Conservation (phyloP, 2,888 invertebrate genomes). For the Orchesella flavescens region DNA sequence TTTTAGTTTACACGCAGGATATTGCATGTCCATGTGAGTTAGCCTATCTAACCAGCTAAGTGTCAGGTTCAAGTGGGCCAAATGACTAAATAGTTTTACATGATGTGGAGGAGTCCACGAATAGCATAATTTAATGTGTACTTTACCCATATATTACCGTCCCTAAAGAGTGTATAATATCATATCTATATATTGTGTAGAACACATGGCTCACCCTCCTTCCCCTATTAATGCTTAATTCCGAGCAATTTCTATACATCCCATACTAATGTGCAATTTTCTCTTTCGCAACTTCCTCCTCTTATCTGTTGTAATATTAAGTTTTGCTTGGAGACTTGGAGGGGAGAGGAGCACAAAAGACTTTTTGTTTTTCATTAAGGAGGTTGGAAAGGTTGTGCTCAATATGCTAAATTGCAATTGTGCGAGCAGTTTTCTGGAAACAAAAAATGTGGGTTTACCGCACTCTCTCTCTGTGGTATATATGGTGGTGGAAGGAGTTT, state of each 20-base stretch:
- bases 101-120: background rate
- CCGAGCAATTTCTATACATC: background rate
- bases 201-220: background rate
- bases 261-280: conserved; percentile 12
- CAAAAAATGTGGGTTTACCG: background rate
- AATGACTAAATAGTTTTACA: conserved; percentile 16
- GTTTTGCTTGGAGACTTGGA: background rate
- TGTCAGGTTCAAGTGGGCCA: conserved; percentile 9
- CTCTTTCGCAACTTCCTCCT: conserved; percentile 10
- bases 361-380: conserved; percentile 32
- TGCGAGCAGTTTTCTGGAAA: background rate
- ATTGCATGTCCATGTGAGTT: background rate
- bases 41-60: background rate
- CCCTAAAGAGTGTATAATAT: no score
- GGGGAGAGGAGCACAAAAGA: background rate
- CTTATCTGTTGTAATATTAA: conserved; percentile 22
- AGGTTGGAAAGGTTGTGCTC: background rate
- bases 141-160: background rate
- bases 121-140: background rate
- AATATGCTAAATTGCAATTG: conserved; percentile 5
- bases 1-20: background rate
- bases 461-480: background rate
- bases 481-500: conserved; percentile 19
- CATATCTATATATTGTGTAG: background rate
- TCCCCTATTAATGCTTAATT: background rate